Evolutionary conservation across 2,888 invertebrate species (phyloP), one percentile per base, ranked within the genome.

Genomic region (Oscheius sp.): DNA sequence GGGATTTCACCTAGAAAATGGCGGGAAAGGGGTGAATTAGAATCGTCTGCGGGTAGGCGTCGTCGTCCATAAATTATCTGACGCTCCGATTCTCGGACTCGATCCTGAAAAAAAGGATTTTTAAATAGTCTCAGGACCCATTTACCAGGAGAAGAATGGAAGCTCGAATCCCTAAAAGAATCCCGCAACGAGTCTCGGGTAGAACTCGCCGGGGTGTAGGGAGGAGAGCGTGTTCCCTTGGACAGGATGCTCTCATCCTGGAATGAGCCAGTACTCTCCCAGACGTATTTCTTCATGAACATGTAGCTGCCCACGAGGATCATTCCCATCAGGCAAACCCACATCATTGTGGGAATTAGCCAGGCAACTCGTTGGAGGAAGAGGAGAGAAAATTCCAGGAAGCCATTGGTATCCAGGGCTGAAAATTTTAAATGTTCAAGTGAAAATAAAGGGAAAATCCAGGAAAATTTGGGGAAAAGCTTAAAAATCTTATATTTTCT

Each of bases 331-430:
- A 75, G 23, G 55, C 74, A 74, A 43, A 76, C 76, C 75, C 76
- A 77, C 43, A 82, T 73, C 21, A 82, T 53, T 23, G 74, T 75
- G 23, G 82, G 78, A 13, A 82, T 76, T 16, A 73, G 46, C 27
- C 71, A 46, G 12, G 79, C 76, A 69, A 77, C 75, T 27, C 76
- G 69, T 29, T 80, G 76, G 25, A 78, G 63, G n/a, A 82, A 45
- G 21, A 82, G 66, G 25, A 79, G 43, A 6, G 76, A 45, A 43
- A 83, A 75, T 41, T 81, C 83, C 5, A 78, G 18, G 29, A 76
- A 68, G 43, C 83, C 81, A n/a, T 75, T 72, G 46, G 75, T 76
- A 29, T 77, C 78, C 18, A 79, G 58, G n/a, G 79, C 81, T 76
- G 69, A 64, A 78, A 76, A 43, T 35, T 1, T 2, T 9, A 18